Percentiles rank a stretch among this genome's conserved stretches.
Evolutionary conservation across 2,113 vertebrate genomes (phyloP).

Genomic region (Anthoscopus minutus): DNA sequence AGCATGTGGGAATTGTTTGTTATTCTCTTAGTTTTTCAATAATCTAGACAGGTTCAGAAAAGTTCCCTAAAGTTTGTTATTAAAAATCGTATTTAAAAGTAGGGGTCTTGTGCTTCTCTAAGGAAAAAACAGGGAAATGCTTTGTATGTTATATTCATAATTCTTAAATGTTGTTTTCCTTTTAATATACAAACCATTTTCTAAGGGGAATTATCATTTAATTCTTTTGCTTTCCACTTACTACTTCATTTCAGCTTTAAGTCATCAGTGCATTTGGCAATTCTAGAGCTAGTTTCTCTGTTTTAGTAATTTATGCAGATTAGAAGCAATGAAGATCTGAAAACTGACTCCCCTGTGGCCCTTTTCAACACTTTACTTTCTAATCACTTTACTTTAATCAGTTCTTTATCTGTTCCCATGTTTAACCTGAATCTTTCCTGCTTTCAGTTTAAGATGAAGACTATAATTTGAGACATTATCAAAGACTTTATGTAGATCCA

Average conservation of each 20-base stretch:
- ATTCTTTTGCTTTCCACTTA: slow-evolving; percentile 31
- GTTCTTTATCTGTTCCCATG: slow-evolving; percentile 50
- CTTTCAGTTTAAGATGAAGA: slow-evolving; percentile 39
- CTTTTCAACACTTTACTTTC: slow-evolving; percentile 49
- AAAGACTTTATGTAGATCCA: slow-evolving; percentile 38
- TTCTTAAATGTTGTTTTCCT: slow-evolving; percentile 24
- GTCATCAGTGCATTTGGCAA: slow-evolving; percentile 44
- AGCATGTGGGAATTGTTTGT: not conserved
- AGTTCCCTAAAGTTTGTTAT: not conserved
- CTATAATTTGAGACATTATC: slow-evolving; percentile 29
- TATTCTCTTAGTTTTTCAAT: not conserved
- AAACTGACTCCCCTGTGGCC: slow-evolving; percentile 43
- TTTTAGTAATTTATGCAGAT: slow-evolving; percentile 60
- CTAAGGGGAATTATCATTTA: not conserved
- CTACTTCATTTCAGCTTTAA: slow-evolving; percentile 30
- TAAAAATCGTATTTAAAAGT: not conserved
- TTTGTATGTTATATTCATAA: not conserved
- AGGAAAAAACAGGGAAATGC: not conserved
- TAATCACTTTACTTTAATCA: slow-evolving; percentile 64
- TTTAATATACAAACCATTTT: slow-evolving; percentile 12
- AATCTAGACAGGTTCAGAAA: not conserved
- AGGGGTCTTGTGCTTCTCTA: not conserved
- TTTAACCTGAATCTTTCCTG: slow-evolving; percentile 48
- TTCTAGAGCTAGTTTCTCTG: slow-evolving; percentile 23
- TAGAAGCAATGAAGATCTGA: slow-evolving; percentile 57